Base-by-base conservation (phyloP, 2,888 invertebrate genomes). In the Phytoseiulus persimilis region DNA sequence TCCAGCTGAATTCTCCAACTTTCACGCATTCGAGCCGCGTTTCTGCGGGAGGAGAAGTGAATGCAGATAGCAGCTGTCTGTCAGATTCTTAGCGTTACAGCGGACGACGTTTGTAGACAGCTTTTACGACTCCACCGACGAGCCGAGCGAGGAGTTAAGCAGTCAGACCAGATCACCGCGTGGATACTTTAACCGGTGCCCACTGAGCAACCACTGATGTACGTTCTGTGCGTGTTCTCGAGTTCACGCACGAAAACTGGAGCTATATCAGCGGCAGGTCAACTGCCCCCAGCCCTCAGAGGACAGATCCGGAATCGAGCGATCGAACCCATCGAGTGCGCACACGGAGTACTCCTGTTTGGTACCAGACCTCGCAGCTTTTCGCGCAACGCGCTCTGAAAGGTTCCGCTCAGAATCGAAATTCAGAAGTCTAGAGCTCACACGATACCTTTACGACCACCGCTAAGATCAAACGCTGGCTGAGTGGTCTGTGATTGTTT, bases 401-500 rank as follows among this genome's bases (percentile, higher is more conserved):
- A 28, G 65, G 65, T 28, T 65, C 65, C 65, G 65, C 65, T 65
- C 65, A 65, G 65, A 65, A 28, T 65, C 65, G 14, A 28, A 23
- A 65, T 6, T 65, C 65, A 65, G 65, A 65, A 3, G 65, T 23
- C 28, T 65, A 6, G 65, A 65, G 65, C 65, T 14, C 65, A 65
- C 65, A 65, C 65, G 65, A 65, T 65, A 65, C 65, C 65, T 65
- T 65, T 65, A 65, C 65, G 18, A 65, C 65, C 65, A 23, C 11
- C 65, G 65, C 28, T 28, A 23, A 65, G 65, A 65, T 65, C 65
- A 65, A 65, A 65, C 14, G 65, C 11, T 65, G 65, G 65, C 65
- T 65, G 65, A 65, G 65, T 65, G 65, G 65, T 65, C 65, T 65
- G 65, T 65, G 65, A 65, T 65, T 65, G 65, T 65, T 65, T 65